phyloP scores from a whole-genome alignment of 1,140 invertebrate species.

The Drosophila pallidifrons region DNA sequence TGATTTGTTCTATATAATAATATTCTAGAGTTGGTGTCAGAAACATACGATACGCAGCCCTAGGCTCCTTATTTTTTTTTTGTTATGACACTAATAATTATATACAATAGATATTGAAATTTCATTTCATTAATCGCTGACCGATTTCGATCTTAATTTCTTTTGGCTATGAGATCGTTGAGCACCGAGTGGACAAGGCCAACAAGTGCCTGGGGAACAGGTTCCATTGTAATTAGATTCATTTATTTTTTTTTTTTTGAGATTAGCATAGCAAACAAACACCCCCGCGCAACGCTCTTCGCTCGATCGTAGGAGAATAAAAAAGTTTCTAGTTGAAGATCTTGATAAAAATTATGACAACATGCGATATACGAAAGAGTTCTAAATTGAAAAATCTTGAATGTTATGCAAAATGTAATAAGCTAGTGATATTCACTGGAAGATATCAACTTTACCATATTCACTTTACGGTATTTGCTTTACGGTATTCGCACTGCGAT shows the following conservation, averaged over 20 bases:
- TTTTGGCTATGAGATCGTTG: slow-evolving; percentile 28
- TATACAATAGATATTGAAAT: not conserved
- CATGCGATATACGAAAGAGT: not conserved
- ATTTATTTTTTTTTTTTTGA: not conserved
- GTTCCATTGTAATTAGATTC: slow-evolving; percentile 49
- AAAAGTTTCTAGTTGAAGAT: slow-evolving; percentile 16
- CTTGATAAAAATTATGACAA: slow-evolving; percentile 28
- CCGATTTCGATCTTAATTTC: slow-evolving; percentile 36
- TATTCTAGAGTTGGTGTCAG: slow-evolving; percentile 4
- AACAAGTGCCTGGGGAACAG: slow-evolving; percentile 34
- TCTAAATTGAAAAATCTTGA: not conserved
- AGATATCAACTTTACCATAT: slow-evolving; percentile 3
- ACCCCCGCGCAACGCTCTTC: not conserved
- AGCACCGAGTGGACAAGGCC: slow-evolving; percentile 24
- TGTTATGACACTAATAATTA: slow-evolving; percentile 5
- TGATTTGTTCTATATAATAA: not conserved
- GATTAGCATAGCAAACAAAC: slow-evolving; percentile 34
- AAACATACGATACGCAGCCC: not conserved
- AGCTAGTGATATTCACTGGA: not conserved
- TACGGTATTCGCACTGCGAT: slow-evolving; percentile 2
- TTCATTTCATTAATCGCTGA: slow-evolving; percentile 11
- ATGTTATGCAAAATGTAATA: not conserved
- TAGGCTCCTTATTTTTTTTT: not conserved
- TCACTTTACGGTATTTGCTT: not conserved
- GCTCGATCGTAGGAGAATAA: not conserved